A percentile compares a stretch with the other conserved stretches of the same genome.
These are phyloP conservation scores for Pristionchus mayeri DNA, from an alignment of 2,888 invertebrate genomes.

Conservation along the genomic window DNA sequence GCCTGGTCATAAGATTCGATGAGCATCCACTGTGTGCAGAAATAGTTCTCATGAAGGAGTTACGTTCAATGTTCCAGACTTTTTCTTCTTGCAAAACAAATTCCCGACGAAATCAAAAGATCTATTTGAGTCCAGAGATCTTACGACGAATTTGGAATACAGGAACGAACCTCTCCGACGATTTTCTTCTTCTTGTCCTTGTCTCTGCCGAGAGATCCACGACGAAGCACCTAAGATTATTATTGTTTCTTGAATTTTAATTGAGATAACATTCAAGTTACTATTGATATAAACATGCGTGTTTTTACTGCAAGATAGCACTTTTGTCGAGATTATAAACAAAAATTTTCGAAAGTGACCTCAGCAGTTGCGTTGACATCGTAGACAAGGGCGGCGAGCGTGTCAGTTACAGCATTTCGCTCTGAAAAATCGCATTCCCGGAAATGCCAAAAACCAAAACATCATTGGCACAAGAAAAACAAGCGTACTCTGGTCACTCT, in stretches of 20 bases:
- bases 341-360: conserved; percentile 52
- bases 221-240: conserved; percentile 52
- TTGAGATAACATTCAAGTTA: background rate
- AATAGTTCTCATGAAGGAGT: too few relatives aligned
- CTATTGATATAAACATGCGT: too few relatives aligned
- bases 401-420: conserved; percentile 73
- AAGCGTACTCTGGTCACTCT: conserved; percentile 68
- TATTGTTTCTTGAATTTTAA: background rate
- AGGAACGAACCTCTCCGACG: conserved; percentile 49
- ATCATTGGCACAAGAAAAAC: background rate
- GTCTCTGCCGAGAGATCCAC: conserved; percentile 60
- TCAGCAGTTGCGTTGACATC: conserved; percentile 76
- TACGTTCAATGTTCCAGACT: background rate
- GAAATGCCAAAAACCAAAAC: background rate
- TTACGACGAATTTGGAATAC: too few relatives aligned
- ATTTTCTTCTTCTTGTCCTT: conserved; percentile 63
- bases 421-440: conserved; percentile 58
- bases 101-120: too few relatives aligned
- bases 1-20: too few relatives aligned
- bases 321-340: background rate
- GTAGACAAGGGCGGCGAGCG: conserved; percentile 75
- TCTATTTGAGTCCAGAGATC: too few relatives aligned
- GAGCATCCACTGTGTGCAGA: too few relatives aligned
- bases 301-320: too few relatives aligned
- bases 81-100: background rate